Evolutionary conservation across 2,888 invertebrate genomes (phyloP), one percentile per base, ranked within the genome.

Genomic region (Megamerina dolium): DNA sequence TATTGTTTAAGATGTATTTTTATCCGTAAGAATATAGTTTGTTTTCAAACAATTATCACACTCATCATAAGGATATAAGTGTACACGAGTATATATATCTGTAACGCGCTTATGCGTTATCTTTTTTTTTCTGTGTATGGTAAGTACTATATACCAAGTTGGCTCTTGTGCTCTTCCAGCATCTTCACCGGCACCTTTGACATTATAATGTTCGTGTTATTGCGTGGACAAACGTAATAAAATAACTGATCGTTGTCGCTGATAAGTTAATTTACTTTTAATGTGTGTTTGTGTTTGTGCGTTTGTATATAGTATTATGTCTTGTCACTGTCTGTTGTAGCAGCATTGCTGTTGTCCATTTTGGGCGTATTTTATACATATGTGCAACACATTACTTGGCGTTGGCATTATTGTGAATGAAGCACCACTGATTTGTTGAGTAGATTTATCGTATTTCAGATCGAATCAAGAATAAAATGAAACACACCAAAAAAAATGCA

Each of bases 181-280:
- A 53, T 51, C 46, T 35, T 56, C 56, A 59, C 60, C 66, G 64
- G 65, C 66, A 58, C 62, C 67, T 50, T 67, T 63, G 65, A 64
- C 64, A 63, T 64, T 64, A 66, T 66, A 69, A 68, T 69, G 70
- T 68, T 69, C 70, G 68, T 70, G 70, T 69, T 69, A 59, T 58
- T 60, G 60, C 61, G 63, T 66, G 66, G 66, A 69, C 68, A 69
- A 69, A 66, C 68, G 70, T 64, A 69, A 69, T 69, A 69, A 69
- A 69, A 69, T 69, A 69, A 68, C 70, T 64, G 69, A 69, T 69
- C 70, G 65, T 68, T 65, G 68, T 67, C 62, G 66, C 68, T 67
- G 69, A 69, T 69, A 69, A 69, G 70, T 69, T 69, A 69, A 69
- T 69, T 69, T 69, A 69, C 67, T 70, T 69, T 69, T 69, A 70